Evolutionary conservation across 2,797 vertebrate species (phyloP), one percentile per base, ranked within the genome.

Genomic region (Lepilemur ruficaudatus): DNA sequence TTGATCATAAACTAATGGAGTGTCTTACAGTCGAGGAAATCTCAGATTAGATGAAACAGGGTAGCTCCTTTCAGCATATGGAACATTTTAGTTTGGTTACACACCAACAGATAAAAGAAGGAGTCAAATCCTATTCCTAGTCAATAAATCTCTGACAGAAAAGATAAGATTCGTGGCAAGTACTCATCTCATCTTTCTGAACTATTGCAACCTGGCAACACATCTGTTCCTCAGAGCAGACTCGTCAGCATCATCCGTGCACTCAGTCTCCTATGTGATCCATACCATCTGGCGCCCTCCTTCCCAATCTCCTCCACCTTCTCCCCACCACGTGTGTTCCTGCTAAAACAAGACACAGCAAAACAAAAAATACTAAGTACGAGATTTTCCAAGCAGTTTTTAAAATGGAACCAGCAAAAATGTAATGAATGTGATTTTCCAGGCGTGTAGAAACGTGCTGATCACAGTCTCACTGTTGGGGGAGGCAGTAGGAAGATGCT

Each of bases 221-320:
- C 95, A 96, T 78, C 89, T 96, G 93, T 35, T 95, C 76, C 87
- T 38, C 59, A 78, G 73, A 97, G 78, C 67, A 69, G 52, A 59
- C 48, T 5, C 32, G 3, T 28, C 8, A 38, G 15, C 59, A 8
- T 55, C 73, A 75, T 11, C 57, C 25, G 0, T 38, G 25, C n/a
- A 30, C 20, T 61, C 65, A 9, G 84, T 14, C 67, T 73, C 55
- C 63, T 57, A 7, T 41, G 73, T 23, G 83, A 46, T 43, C 76
- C 22, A 11, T 2, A 10, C 80, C 76, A 79, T 52, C 84, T 73
- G 57, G 32, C 5, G 15, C 57, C 50, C 23, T 46, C 72, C 63
- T 63, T 72, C 20, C n/a, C 2, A 0, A 6, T 17, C 78, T 83
- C 81, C 76, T 72, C 50, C 17, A 5, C 82, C 43, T 57, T 48